phyloP scores from a whole-genome alignment of 2,113 vertebrate species.

The Peromyscus polionotus region DNA sequence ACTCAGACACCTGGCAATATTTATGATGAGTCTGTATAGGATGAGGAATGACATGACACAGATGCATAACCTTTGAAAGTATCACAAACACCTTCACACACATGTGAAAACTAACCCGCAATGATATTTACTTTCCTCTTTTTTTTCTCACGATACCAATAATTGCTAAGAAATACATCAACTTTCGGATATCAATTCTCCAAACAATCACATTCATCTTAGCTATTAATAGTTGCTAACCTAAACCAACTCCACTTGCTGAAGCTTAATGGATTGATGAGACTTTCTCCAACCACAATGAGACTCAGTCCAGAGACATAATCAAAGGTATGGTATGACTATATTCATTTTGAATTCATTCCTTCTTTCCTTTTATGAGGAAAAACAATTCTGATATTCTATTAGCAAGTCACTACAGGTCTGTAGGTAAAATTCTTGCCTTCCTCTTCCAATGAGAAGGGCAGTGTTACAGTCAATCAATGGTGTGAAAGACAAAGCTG shows the following conservation, averaged over 20 bases:
- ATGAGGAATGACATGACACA: not conserved
- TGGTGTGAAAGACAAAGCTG: not conserved
- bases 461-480: not conserved
- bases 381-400: conserved; percentile 20
- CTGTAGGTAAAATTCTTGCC: not conserved
- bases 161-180: not conserved
- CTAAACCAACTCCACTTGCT: not conserved
- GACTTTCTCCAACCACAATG: not conserved
- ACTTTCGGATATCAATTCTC: not conserved
- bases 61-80: not conserved
- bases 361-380: not conserved
- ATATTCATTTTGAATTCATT: not conserved
- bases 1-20: not conserved
- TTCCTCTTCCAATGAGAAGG: conserved; percentile 8
- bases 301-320: not conserved
- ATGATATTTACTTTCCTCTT: not conserved
- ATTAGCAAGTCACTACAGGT: conserved; percentile 12
- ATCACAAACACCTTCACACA: not conserved
- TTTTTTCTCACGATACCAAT: not conserved
- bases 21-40: not conserved
- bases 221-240: not conserved
- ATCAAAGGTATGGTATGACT: not conserved
- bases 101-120: not conserved
- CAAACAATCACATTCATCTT: not conserved
- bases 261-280: not conserved